Evolutionary conservation across 2,888 invertebrate species (phyloP), one percentile per base, ranked within the genome.

Genomic region (Venustoraphidia nigricollis): DNA sequence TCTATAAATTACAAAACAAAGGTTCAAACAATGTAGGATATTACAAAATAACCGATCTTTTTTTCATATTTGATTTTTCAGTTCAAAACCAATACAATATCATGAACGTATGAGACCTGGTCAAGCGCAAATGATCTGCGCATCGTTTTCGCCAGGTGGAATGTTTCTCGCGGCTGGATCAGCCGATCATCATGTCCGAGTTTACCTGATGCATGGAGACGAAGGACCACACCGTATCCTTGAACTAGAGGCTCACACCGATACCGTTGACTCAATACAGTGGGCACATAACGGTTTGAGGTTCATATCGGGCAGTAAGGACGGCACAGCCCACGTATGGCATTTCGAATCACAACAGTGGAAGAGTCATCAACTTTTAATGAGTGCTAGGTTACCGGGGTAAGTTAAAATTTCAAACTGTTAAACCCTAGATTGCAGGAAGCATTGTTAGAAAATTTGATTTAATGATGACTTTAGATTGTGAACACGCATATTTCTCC

Each of bases 301-400:
- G 52, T 95, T 98, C 66, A 81, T 95, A 50, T 94, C 92, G 13
- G 97, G 96, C 9, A 89, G 91, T 58, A 92, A 92, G 63, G 97
- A 97, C 70, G 97, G 97, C 13, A 86, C 84, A 2, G 95, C 95
- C 0, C 82, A 89, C 54, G 79, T 97, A 49, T 97, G 96, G 95
- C 77, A 83, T 55, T 88, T 89, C 63, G 84, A 90, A 66, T 78
- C 86, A 52, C 89, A 91, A 55, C 85, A 89, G 59, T 97, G 96
- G 96, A 76, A 83, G 42, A 84, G 80, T 56, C 72, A 78, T 38
- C 75, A 81, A 55, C 70, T 96, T 41, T 72, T 80, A 53, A 85
- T 86, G 80, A 72, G 73, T 1, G 75, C 77, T 13, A 75, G 74
- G 54, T 60, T 81, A 38, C 64, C 74, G 13, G 74, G 72, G 77